These are phyloP conservation scores for Apodemia duryi DNA, from an alignment of 2,888 invertebrate species.

Conservation along the genomic window DNA sequence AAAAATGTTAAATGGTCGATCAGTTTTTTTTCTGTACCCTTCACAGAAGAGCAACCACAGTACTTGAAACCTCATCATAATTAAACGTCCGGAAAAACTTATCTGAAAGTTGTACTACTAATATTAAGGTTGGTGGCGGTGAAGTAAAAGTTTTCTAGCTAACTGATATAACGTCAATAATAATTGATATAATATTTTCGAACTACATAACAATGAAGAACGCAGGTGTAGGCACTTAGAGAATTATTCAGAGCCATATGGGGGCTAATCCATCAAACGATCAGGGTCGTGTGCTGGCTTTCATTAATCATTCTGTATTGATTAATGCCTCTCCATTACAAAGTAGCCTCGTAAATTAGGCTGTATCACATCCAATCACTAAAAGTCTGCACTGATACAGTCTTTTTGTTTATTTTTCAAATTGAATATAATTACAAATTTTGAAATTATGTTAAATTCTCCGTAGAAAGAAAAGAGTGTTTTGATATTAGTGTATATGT, in stretches of 20 bases:
- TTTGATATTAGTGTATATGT: too few species aligned
- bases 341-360: slow-evolving; percentile 46
- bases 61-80: too few species aligned
- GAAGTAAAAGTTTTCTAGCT: background rate
- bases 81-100: too few species aligned
- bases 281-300: slow-evolving; percentile 56
- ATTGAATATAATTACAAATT: too few species aligned
- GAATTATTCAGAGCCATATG: slow-evolving; percentile 75
- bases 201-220: slow-evolving; percentile 39
- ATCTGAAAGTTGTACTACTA: too few species aligned
- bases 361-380: slow-evolving; percentile 13
- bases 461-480: too few species aligned
- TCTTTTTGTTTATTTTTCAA: background rate
- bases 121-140: too few species aligned
- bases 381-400: background rate
- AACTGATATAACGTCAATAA: slow-evolving; percentile 18
- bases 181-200: slow-evolving; percentile 30
- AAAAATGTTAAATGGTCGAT: too few species aligned
- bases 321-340: slow-evolving; percentile 71
- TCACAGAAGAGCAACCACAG: too few species aligned
- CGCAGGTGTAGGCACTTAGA: slow-evolving; percentile 68
- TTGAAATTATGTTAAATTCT: too few species aligned
- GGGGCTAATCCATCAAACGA: slow-evolving; percentile 75
- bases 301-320: slow-evolving; percentile 76
- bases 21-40: too few species aligned